Base-by-base conservation (phyloP, 2,113 vertebrate genomes). In the Orthonyx spaldingii region DNA sequence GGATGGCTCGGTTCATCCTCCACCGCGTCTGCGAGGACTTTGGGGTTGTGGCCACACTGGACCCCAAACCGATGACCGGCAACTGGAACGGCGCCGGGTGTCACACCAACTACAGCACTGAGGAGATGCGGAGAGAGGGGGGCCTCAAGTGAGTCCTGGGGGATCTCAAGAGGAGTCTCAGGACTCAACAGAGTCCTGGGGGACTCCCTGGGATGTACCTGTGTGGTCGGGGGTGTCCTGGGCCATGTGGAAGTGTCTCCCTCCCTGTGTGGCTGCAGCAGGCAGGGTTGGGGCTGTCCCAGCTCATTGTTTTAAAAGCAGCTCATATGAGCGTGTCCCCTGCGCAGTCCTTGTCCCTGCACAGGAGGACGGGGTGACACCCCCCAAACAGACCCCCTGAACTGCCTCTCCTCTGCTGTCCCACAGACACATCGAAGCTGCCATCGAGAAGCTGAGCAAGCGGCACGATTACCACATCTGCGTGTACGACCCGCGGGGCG, bases 1-100 rank as follows among this genome's bases (percentile, higher is more conserved):
- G 98, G 98, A 98, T 99, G 88, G 95, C 98, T 19, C 98, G 98
- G 4, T 99, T 98, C 96, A 97, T 99, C 89, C 96, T 99, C 63
- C 98, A 99, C 78, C 98, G 98, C 0, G 98, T 99, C 66, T 98
- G 98, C 1, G 98, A 99, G 96, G 98, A 98, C 37, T 98, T 98
- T 27, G 97, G 97, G 24, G 94, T 98, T 3, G 94, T 98, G 44
- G 98, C 98, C 47, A 97, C 98, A 2, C 82, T 98, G 66, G 98
- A 98, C 84, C 98, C 98, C 64, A 99, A 99, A 93, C 98, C 98
- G 0, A 98, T 98, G 89, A 94, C 60, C 0, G 98, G 98, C 41
- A 97, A 98, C 94, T 98, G 97, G 98, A 98, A 98, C 0, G 97
- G 98, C 0, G 96, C 98, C 0, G 97, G 98, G 4, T 98, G 98